Evolutionary conservation across 2,113 vertebrate genomes (phyloP).

Genomic region (Charadrius vociferus): DNA sequence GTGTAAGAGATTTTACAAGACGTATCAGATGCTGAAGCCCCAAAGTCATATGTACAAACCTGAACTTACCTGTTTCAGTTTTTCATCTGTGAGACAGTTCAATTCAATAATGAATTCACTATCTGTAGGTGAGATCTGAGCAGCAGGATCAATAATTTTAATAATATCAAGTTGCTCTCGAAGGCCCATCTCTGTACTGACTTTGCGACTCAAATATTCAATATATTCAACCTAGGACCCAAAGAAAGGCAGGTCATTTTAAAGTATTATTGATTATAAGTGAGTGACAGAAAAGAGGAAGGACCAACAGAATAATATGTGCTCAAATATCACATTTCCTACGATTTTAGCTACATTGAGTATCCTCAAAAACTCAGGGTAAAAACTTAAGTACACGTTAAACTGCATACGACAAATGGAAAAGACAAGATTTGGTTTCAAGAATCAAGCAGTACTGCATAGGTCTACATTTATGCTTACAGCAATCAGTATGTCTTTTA

Average conservation of each 20-base stretch:
- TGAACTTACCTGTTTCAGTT: slow-evolving; percentile 92
- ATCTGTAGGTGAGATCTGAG: slow-evolving; percentile 97
- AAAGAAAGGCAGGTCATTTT: slow-evolving; percentile 30
- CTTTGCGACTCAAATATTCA: slow-evolving; percentile 96
- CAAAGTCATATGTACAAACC: not conserved
- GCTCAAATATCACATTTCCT: not conserved
- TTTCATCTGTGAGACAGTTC: slow-evolving; percentile 98
- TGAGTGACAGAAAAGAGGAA: not conserved
- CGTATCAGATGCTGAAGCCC: not conserved
- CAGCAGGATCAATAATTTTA: slow-evolving; percentile 97
- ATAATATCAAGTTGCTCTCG: slow-evolving; percentile 99
- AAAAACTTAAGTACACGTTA: not conserved
- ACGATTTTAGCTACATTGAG: not conserved
- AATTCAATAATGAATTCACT: slow-evolving; percentile 99
- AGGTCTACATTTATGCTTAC: not conserved
- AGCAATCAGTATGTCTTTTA: not conserved
- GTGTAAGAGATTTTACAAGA: not conserved
- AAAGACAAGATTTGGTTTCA: not conserved
- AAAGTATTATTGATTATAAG: not conserved
- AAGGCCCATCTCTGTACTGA: slow-evolving; percentile 98
- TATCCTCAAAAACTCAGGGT: not conserved
- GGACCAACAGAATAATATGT: not conserved
- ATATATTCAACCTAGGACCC: slow-evolving; percentile 94
- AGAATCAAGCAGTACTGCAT: not conserved
- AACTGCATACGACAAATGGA: not conserved